Percentiles rank a stretch among this genome's conserved stretches.
Conservation (phyloP, 2,113 vertebrate species). For the Oophaga pumilio region DNA sequence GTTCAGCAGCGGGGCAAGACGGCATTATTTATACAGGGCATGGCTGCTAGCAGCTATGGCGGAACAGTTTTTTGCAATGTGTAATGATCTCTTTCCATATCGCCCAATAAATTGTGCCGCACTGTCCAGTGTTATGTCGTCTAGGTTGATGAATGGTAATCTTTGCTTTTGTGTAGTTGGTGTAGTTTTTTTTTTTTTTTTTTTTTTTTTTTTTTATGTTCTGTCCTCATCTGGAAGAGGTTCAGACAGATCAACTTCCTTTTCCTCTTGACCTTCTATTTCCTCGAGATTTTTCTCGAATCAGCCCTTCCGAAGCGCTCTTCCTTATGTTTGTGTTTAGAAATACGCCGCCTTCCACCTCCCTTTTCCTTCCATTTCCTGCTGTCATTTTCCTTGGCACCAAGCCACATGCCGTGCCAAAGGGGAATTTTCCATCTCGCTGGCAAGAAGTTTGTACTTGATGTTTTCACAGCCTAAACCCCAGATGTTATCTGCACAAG, state of each 20-base stretch:
- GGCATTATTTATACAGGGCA: slow-evolving; percentile 29
- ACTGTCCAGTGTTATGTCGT: background rate
- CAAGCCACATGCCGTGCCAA: slow-evolving; percentile 11
- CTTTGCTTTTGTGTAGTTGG: too few relatives aligned
- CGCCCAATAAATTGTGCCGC: background rate
- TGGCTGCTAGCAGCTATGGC: background rate
- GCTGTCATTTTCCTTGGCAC: slow-evolving; percentile 37
- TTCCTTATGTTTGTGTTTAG: slow-evolving; percentile 11
- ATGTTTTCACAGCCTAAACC: background rate
- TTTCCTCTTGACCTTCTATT: slow-evolving; percentile 7
- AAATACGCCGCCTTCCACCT: background rate
- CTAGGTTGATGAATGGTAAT: too few relatives aligned
- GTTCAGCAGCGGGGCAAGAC: slow-evolving; percentile 41
- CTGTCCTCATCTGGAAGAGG: too few relatives aligned
- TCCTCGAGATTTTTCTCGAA: background rate
- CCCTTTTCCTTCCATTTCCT: slow-evolving; percentile 47
- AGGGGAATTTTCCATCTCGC: slow-evolving; percentile 13
- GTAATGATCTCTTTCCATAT: background rate
- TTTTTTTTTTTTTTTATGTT: too few relatives aligned
- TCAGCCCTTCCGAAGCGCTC: slow-evolving; percentile 10
- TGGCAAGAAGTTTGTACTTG: background rate
- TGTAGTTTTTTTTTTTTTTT: too few relatives aligned
- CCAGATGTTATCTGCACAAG: background rate
- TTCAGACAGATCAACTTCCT: background rate
- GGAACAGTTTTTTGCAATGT: background rate